These are phyloP conservation scores for Rachycentron canadum DNA, from an alignment of 2,797 vertebrate genomes.

Conservation along the genomic window DNA sequence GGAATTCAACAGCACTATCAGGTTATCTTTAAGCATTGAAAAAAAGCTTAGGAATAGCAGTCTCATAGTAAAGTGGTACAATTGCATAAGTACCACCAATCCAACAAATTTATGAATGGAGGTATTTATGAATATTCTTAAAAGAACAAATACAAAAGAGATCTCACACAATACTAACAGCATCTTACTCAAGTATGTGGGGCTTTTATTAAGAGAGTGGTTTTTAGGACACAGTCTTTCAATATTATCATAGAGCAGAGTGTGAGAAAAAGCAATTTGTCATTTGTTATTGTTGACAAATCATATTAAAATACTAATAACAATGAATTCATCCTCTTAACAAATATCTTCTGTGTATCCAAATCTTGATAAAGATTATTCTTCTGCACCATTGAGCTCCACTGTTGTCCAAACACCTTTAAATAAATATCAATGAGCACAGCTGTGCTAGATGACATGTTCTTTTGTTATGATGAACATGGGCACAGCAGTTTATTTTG, in stretches of 20 bases:
- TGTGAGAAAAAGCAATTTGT: background rate
- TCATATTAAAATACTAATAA: background rate
- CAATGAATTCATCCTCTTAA: background rate
- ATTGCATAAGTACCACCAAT: background rate
- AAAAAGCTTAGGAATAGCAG: background rate
- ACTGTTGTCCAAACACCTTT: background rate
- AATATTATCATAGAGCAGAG: background rate
- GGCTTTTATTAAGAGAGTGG: background rate
- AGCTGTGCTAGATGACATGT: background rate
- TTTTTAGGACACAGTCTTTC: background rate
- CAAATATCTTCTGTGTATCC: background rate
- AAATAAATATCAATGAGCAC: background rate
- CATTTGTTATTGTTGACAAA: background rate
- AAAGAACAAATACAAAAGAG: conserved; percentile 8
- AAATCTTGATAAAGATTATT: background rate
- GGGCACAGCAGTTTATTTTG: background rate
- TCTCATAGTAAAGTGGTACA: background rate
- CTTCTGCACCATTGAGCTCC: background rate
- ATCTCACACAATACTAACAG: background rate
- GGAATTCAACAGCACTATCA: background rate
- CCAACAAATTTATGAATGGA: background rate
- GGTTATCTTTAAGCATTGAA: background rate
- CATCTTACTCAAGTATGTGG: background rate
- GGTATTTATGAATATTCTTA: background rate
- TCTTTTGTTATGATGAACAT: background rate